Base-by-base conservation (phyloP, 2,888 invertebrate genomes). In the Drosophila nr. medialis region DNA sequence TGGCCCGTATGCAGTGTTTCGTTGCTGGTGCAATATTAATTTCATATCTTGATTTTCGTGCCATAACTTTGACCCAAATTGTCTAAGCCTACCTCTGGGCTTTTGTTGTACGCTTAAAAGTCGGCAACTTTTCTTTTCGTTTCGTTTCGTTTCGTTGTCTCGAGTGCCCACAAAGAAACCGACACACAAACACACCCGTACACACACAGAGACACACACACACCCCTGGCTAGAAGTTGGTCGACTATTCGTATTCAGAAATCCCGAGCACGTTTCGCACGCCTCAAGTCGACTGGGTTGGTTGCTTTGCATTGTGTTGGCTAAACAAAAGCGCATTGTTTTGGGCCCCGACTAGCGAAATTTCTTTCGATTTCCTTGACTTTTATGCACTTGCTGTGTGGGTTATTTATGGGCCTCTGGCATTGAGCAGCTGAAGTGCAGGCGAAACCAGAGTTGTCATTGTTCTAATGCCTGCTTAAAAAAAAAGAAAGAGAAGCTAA, bases 241-340 rank as follows among this genome's bases (percentile, higher is more conserved):
- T 34, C 27, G 30, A 49, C 53, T 38, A 60, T 30, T 21, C 24
- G 58, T 56, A 50, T 81, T 80, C 49, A 54, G 24, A 32, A 24
- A 63, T 62, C 67, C 81, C 48, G 63, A 67, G 77, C 83, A 86
- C 89, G 84, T 86, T 89, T 73, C 53, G 65, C 72, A 72, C 72
- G 80, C 69, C 89, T 89, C 82, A 87, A 89, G 83, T 81, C 75
- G 85, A 73, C 62, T 68, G 71, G 53, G 24, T 11, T 54, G 53
- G 27, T 38, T 55, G 27, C 7, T 29, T 55, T 34, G 71, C 77
- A 81, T 88, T 88, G 87, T 78, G 83, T 68, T 81, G 69, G 64
- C 72, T 54, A 87, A 81, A 90, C 90, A 90, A 90, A 86, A 84
- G 89, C 84, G 84, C 90, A 89, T 90, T 87, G 86, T 86, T 77